phyloP scores from a whole-genome alignment of 1,140 invertebrate species.

The Aradophagus sp. region DNA sequence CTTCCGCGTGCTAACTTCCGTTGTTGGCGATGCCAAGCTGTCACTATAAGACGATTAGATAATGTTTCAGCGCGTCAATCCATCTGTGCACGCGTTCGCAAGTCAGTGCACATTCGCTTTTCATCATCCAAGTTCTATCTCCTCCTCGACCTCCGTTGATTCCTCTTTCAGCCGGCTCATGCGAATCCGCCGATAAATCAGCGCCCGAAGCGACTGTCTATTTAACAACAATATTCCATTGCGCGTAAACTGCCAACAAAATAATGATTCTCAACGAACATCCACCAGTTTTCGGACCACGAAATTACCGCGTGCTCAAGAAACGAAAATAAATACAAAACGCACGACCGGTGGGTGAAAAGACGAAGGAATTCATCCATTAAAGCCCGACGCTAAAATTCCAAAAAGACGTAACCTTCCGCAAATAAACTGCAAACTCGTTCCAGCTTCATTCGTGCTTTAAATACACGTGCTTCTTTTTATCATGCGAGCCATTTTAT shows the following conservation, averaged over 20 bases:
- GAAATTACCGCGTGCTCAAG: too few relatives aligned
- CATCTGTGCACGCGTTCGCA: slow-evolving; percentile 49
- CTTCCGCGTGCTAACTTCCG: slow-evolving; percentile 47
- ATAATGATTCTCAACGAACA: too few relatives aligned
- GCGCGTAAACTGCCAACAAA: too few relatives aligned
- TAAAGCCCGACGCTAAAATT: too few relatives aligned
- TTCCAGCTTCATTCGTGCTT: slow-evolving; percentile 18
- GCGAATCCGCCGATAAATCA: slow-evolving; percentile 61
- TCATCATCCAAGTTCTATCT: slow-evolving; percentile 43
- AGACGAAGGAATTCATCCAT: too few relatives aligned
- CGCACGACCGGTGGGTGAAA: too few relatives aligned
- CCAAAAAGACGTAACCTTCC: slow-evolving; percentile 25
- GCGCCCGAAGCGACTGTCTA: slow-evolving; percentile 17
- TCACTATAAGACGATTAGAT: slow-evolving; percentile 63
- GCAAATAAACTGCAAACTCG: slow-evolving; percentile 27
- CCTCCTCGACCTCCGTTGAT: slow-evolving; percentile 34
- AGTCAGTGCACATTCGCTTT: slow-evolving; percentile 50
- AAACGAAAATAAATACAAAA: too few relatives aligned
- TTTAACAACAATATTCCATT: too few relatives aligned
- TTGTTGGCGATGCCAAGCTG: slow-evolving; percentile 55
- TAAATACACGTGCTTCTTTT: slow-evolving; percentile 32
- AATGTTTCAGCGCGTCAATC: slow-evolving; percentile 63
- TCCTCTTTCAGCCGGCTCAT: slow-evolving; percentile 31
- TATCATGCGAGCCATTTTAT: slow-evolving; percentile 35
- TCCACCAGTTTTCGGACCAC: too few relatives aligned